Evolutionary conservation across 2,113 vertebrate genomes (phyloP), one percentile per base, ranked within the genome.

Genomic region (Mirza zaza): DNA sequence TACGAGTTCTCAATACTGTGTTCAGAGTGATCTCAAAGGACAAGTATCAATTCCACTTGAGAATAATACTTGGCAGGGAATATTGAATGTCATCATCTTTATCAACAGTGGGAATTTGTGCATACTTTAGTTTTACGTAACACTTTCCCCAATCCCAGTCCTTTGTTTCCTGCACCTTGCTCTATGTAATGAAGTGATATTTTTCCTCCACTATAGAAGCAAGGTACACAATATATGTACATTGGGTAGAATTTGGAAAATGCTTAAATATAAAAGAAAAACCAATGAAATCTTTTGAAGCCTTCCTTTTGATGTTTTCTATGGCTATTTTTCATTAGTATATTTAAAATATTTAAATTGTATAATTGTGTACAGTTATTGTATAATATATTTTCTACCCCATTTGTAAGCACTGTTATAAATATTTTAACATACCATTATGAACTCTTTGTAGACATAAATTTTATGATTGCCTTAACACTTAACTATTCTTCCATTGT

Each of bases 331-430:
- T 95, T 87, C 57, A 80, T 77, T 93, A 73, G 9, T 63, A 83
- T 42, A 42, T 18, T 93, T 96, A 75, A 79, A 80, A 90, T 90
- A 86, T 77, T 90, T 92, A 79, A 57, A 67, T 85, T 88, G 57
- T 70, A 48, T 77, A 86, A 82, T 67, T 67, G 3, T 42, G 21
- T 71, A 87, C 27, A 93, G 80, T 83, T 88, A 39, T 27, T 67
- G 6, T 32, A 27, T 57, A 82, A 52, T 71, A 13, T 14, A 25
- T 75, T 88, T 90, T 84, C 39, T n/a, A 23, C 36, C 3, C 5
- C 29, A n/a, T 91, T 80, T 59, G 10, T 67, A 93, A 25, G 39
- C 65, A 63, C 85, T 90, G 36, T 80, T 73, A 45, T 36, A 90
- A 82, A 34, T 39, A 52, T 36, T 48, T 93, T 93, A 86, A 76